A percentile compares a stretch with the other conserved stretches of the same genome.
Evolutionary conservation across 2,888 invertebrate species (phyloP).

Genomic region (Drosophila stalkeri): DNA sequence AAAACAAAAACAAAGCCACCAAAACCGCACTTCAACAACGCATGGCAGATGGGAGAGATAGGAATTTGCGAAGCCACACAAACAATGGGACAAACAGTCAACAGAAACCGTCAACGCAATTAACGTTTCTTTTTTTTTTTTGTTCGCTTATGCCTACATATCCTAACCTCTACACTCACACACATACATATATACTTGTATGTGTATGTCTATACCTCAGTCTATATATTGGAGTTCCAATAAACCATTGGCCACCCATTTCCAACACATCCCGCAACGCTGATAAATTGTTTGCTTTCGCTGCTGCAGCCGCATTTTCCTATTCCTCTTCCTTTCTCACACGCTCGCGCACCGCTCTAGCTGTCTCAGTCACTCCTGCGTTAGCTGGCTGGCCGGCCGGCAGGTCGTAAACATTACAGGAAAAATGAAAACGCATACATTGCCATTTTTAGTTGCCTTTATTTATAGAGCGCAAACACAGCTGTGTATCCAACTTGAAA

Average conservation of each 20-base stretch:
- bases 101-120: slow-evolving; percentile 58
- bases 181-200: neutral
- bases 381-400: neutral
- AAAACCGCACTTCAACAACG: slow-evolving; percentile 24
- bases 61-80: slow-evolving; percentile 38
- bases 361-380: neutral
- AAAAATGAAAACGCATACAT: slow-evolving; percentile 57
- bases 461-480: slow-evolving; percentile 78
- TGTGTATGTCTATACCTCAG: neutral
- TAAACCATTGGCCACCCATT: slow-evolving; percentile 16
- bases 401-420: slow-evolving; percentile 41
- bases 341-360: neutral
- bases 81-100: slow-evolving; percentile 49
- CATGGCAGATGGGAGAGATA: slow-evolving; percentile 25
- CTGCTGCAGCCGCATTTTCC: slow-evolving; percentile 29
- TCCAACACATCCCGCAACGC: slow-evolving; percentile 26
- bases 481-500: slow-evolving; percentile 64
- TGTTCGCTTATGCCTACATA: slow-evolving; percentile 19
- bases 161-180: slow-evolving; percentile 15
- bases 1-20: slow-evolving; percentile 6
- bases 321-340: slow-evolving; percentile 10
- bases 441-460: slow-evolving; percentile 75
- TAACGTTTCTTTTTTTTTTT: slow-evolving; percentile 35
- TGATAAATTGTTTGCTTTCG: slow-evolving; percentile 50
- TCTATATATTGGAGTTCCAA: slow-evolving; percentile 12